Evolutionary conservation across 2,888 invertebrate genomes (phyloP).

Genomic region (Ecliptopera silaceata): DNA sequence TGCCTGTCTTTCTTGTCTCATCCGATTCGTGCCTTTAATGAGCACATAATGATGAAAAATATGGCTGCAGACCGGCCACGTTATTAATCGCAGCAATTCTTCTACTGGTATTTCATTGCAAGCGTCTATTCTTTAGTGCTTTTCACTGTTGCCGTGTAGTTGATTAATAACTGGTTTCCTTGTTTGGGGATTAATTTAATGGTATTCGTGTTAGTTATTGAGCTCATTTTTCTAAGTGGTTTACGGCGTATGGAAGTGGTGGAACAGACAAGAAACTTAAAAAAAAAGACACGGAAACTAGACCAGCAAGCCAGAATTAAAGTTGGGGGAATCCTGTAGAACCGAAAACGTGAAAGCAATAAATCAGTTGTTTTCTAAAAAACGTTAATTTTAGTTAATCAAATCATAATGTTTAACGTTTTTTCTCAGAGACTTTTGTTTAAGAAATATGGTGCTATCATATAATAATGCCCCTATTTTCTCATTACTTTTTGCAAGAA

Average conservation of each 20-base stretch:
- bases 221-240: conserved; percentile 3
- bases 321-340: too few species aligned
- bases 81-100: conserved; percentile 58
- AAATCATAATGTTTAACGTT: too few species aligned
- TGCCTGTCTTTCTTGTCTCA: conserved; percentile 31
- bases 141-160: conserved; percentile 42
- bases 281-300: too few species aligned
- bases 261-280: neutral
- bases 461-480: too few species aligned
- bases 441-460: too few species aligned
- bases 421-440: too few species aligned
- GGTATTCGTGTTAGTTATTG: neutral
- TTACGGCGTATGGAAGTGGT: neutral
- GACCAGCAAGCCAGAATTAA: too few species aligned
- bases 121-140: conserved; percentile 41
- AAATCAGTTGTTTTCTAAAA: too few species aligned
- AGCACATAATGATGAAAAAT: conserved; percentile 72
- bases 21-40: conserved; percentile 60
- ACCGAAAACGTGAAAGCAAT: too few species aligned
- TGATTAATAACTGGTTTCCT: conserved; percentile 17
- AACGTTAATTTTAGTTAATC: too few species aligned
- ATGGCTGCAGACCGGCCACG: conserved; percentile 51
- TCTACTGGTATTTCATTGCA: conserved; percentile 38
- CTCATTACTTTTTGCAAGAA: neutral
- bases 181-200: conserved; percentile 14